These are phyloP conservation scores for Fopius arisanus DNA, from an alignment of 1,140 invertebrate species.

Conservation along the genomic window DNA sequence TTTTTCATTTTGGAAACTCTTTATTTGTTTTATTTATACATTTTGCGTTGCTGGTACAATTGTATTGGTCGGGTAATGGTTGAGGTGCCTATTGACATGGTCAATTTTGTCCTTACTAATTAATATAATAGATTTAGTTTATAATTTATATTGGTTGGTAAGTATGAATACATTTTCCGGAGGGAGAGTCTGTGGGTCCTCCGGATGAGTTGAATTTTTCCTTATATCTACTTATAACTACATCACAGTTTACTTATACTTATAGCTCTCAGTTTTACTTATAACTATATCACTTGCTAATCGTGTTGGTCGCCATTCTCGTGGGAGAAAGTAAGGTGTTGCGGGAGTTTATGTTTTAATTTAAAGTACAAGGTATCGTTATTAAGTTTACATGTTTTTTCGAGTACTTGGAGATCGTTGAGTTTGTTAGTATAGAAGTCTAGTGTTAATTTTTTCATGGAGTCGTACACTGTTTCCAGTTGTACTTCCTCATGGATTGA, in stretches of 20 bases:
- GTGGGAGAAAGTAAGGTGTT: not conserved
- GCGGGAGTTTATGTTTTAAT: not conserved
- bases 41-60: too few relatives aligned
- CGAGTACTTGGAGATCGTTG: not conserved
- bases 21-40: too few relatives aligned
- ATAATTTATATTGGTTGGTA: not conserved
- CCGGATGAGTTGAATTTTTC: too few relatives aligned
- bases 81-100: not conserved
- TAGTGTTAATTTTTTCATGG: not conserved
- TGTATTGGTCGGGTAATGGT: too few relatives aligned
- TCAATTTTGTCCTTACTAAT: not conserved
- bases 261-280: not conserved
- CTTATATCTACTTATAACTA: too few relatives aligned
- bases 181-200: too few relatives aligned
- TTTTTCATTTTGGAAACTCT: too few relatives aligned
- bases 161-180: too few relatives aligned
- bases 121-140: not conserved
- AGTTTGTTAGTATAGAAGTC: not conserved
- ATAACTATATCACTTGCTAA: too few relatives aligned
- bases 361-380: not conserved
- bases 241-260: too few relatives aligned
- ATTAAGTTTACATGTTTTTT: not conserved
- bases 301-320: not conserved
- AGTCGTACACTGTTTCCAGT: not conserved
- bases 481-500: not conserved